Evolutionary conservation across 2,797 vertebrate genomes (phyloP).

Genomic region (Otus scops): DNA sequence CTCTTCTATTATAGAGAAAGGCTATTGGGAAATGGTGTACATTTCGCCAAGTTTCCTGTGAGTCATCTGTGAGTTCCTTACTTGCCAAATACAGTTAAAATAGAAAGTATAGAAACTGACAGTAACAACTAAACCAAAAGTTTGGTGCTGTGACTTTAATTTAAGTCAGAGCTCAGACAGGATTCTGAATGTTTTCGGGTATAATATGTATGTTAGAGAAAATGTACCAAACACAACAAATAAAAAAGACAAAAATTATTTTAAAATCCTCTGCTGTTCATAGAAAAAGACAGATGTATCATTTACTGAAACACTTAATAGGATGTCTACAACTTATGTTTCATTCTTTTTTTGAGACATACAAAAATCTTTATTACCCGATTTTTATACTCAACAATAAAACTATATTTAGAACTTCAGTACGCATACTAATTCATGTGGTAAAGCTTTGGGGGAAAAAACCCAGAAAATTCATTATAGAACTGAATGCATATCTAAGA

Average conservation of each 20-base stretch:
- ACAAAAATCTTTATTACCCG: background rate
- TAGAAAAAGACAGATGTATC: background rate
- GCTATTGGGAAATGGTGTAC: constrained; percentile 3
- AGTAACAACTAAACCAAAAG: background rate
- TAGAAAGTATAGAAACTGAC: background rate
- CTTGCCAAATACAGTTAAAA: background rate
- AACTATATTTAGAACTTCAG: background rate
- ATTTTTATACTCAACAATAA: background rate
- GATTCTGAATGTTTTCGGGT: background rate
- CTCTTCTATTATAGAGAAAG: background rate
- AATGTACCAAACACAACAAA: background rate
- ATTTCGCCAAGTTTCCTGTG: constrained; percentile 6
- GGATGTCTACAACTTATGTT: background rate
- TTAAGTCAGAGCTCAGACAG: background rate
- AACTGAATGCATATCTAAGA: background rate
- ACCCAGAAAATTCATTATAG: background rate
- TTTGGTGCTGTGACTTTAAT: background rate
- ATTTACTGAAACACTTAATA: background rate
- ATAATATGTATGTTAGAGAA: background rate
- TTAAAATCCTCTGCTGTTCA: background rate
- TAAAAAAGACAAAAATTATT: background rate
- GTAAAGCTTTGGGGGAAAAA: background rate
- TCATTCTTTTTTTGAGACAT: background rate
- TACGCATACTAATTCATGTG: background rate
- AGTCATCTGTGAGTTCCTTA: background rate